Percentiles rank a stretch among this genome's conserved stretches.
These are phyloP conservation scores for Cinclus cinclus DNA, from an alignment of 2,113 vertebrate genomes.

Conservation along the genomic window DNA sequence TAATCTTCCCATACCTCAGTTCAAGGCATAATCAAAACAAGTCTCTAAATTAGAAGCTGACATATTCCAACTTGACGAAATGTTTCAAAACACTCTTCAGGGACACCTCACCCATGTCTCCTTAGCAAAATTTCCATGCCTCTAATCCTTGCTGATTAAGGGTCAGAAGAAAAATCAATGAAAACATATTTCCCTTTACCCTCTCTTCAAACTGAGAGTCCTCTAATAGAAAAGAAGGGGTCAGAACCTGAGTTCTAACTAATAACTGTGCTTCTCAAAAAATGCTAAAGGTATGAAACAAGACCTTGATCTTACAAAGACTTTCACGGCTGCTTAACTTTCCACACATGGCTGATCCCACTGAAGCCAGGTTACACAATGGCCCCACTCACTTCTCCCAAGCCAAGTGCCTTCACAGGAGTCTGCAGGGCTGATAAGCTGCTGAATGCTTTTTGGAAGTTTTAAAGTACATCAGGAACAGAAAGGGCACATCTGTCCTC, in stretches of 20 bases:
- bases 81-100: conserved; percentile 25
- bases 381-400: not conserved
- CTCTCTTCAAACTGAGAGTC: not conserved
- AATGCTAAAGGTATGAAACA: conserved; percentile 11
- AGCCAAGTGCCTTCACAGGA: accelerated
- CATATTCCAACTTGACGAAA: not conserved
- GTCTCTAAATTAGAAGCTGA: conserved; percentile 6
- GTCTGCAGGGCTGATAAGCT: not conserved
- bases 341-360: not conserved
- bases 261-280: conserved; percentile 9
- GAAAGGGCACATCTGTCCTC: not conserved
- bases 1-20: not conserved
- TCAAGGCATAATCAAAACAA: conserved; percentile 21
- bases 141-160: not conserved
- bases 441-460: not conserved
- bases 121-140: conserved; percentile 22
- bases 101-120: conserved; percentile 15
- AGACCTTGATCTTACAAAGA: conserved; percentile 25
- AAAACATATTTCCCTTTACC: conserved; percentile 42
- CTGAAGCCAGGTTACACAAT: not conserved
- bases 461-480: not conserved
- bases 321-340: not conserved
- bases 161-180: conserved; percentile 13
- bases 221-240: not conserved
- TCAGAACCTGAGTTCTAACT: not conserved